Evolutionary conservation across 1,140 invertebrate species (phyloP).

Genomic region (Homalodisca vitripennis): DNA sequence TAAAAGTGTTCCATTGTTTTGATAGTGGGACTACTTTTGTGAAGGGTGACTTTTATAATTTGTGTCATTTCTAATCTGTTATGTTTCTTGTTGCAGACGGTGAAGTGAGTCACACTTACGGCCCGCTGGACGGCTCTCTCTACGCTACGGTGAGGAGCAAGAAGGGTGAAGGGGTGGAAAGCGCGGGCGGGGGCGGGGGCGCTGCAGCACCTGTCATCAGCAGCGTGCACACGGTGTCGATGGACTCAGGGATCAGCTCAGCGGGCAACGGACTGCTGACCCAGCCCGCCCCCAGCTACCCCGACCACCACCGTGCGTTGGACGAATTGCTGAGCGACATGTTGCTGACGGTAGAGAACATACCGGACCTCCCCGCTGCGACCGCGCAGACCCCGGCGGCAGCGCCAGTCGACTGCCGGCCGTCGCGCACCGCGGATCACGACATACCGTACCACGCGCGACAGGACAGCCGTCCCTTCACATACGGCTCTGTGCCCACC

Average conservation of each 20-base stretch:
- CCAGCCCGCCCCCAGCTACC: constrained; percentile 46
- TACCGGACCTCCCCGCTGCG: constrained; percentile 57
- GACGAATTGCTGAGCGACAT: constrained; percentile 77
- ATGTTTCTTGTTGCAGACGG: constrained; percentile 36
- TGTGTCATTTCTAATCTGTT: not conserved
- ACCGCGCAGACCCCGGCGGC: not conserved
- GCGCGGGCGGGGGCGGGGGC: constrained; percentile 30
- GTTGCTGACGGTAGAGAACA: constrained; percentile 77
- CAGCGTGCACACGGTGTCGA: constrained; percentile 71
- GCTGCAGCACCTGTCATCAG: constrained; percentile 38
- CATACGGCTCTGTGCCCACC: constrained; percentile 66
- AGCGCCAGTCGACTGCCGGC: constrained; percentile 16
- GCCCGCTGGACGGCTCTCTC: constrained; percentile 83
- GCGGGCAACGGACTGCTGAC: constrained; percentile 53
- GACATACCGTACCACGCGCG: constrained; percentile 81
- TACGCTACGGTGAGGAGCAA: constrained; percentile 77
- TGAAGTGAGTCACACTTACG: constrained; percentile 64
- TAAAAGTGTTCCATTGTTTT: too few species aligned
- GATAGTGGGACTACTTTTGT: too few species aligned
- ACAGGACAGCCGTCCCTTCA: constrained; percentile 76
- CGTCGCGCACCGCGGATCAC: constrained; percentile 43
- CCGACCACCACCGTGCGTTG: constrained; percentile 56
- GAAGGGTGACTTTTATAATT: not conserved
- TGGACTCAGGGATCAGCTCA: constrained; percentile 82
- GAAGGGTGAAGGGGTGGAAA: constrained; percentile 46